phyloP scores from a whole-genome alignment of 1,140 invertebrate genomes.

The Brachionus rotundiformis region DNA sequence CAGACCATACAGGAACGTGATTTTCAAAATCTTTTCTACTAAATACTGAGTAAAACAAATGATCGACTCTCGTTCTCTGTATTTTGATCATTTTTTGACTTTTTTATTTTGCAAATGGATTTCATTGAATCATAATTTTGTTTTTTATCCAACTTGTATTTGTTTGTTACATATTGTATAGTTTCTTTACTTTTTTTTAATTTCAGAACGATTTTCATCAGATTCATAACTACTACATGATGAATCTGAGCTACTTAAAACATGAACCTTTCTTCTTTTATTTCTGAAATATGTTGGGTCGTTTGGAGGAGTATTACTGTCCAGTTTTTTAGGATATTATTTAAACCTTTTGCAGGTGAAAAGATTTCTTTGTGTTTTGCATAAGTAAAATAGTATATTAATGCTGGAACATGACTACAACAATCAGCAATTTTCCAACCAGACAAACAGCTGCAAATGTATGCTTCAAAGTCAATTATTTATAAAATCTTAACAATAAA shows the following conservation, averaged over 20 bases:
- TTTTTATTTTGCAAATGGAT: background rate
- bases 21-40: too few species aligned
- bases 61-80: background rate
- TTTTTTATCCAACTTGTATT: background rate
- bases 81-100: background rate
- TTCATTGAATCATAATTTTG: background rate
- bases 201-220: background rate
- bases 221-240: background rate
- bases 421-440: background rate
- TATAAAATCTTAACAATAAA: background rate
- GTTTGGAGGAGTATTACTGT: background rate
- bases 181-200: background rate
- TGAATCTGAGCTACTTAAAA: background rate
- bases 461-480: background rate
- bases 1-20: too few species aligned
- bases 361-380: background rate
- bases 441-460: background rate
- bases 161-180: background rate
- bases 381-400: background rate
- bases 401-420: constrained; percentile 15
- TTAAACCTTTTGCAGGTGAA: constrained; percentile 8
- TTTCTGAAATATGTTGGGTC: background rate
- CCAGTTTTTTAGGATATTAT: background rate
- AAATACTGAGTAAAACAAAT: too few species aligned
- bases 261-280: background rate